phyloP scores from a whole-genome alignment of 2,797 vertebrate species.

The Phalloptychus januarius region DNA sequence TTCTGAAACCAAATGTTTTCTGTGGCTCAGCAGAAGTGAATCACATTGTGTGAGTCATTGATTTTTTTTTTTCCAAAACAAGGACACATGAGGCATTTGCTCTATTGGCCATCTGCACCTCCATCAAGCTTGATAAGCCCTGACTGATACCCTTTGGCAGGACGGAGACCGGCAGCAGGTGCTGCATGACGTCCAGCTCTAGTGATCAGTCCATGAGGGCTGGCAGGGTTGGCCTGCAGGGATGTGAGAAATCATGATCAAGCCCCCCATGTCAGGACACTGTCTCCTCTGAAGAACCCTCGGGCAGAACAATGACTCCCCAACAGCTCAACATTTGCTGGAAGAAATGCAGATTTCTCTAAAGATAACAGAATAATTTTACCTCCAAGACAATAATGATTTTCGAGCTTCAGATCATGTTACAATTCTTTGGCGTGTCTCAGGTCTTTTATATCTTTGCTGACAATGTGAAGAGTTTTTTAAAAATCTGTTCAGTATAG shows the following conservation, averaged over 20 bases:
- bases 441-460: not conserved
- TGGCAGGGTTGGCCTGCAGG: slow-evolving; percentile 13
- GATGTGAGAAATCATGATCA: slow-evolving; percentile 16
- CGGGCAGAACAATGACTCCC: slow-evolving; percentile 31
- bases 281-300: slow-evolving; percentile 7
- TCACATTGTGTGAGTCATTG: slow-evolving; percentile 63
- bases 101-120: slow-evolving; percentile 62
- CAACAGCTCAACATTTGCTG: slow-evolving; percentile 30
- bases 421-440: not conserved
- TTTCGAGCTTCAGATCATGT: not conserved
- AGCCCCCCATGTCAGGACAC: slow-evolving; percentile 6
- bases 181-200: slow-evolving; percentile 52
- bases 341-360: slow-evolving; percentile 1
- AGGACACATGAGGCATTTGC: slow-evolving; percentile 49
- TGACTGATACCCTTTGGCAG: slow-evolving; percentile 58
- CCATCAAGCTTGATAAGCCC: slow-evolving; percentile 59
- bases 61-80: slow-evolving; percentile 37
- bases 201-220: slow-evolving; percentile 39
- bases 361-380: slow-evolving; percentile 9
- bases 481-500: not conserved
- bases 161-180: slow-evolving; percentile 53
- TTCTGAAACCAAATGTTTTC: slow-evolving; percentile 22
- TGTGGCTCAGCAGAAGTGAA: slow-evolving; percentile 57
- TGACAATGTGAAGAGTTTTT: not conserved
- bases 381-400: not conserved